Evolutionary conservation across 2,113 vertebrate genomes (phyloP).

Genomic region (Barnardius zonarius): DNA sequence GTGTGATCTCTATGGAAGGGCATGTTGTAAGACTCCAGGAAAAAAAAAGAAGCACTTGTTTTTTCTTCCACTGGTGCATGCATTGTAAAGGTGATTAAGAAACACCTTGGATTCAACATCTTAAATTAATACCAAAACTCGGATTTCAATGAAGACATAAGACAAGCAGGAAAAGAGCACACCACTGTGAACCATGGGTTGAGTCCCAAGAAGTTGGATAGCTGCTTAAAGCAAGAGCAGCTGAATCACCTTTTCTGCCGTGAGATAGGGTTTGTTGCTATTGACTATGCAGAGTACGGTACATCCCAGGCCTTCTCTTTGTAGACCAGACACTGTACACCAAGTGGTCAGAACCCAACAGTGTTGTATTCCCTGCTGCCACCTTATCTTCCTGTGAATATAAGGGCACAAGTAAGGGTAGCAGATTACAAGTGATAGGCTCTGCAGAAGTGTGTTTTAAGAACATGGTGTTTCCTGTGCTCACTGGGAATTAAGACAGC

Average conservation of each 20-base stretch:
- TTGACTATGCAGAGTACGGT: not conserved
- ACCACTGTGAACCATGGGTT: not conserved
- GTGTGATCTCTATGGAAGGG: not conserved
- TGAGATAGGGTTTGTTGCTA: not conserved
- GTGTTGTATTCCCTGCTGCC: constrained; percentile 52
- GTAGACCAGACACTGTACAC: constrained; percentile 47
- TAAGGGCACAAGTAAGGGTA: constrained; percentile 65
- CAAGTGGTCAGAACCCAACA: constrained; percentile 49
- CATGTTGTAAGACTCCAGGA: not conserved
- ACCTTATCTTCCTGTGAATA: constrained; percentile 67
- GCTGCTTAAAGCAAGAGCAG: not conserved
- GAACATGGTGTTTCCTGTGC: not conserved
- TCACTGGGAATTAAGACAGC: not conserved
- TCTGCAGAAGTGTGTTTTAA: constrained; percentile 14
- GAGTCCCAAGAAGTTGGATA: not conserved
- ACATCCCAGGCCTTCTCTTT: not conserved
- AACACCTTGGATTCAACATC: not conserved
- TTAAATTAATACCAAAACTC: not conserved
- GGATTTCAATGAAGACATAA: not conserved
- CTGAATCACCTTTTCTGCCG: not conserved
- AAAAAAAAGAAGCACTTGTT: not conserved
- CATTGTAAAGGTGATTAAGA: not conserved
- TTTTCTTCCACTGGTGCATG: not conserved
- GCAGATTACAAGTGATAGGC: constrained; percentile 65
- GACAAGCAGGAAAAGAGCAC: not conserved